phyloP scores from a whole-genome alignment of 2,113 vertebrate genomes.

The Miniopterus natalensis region DNA sequence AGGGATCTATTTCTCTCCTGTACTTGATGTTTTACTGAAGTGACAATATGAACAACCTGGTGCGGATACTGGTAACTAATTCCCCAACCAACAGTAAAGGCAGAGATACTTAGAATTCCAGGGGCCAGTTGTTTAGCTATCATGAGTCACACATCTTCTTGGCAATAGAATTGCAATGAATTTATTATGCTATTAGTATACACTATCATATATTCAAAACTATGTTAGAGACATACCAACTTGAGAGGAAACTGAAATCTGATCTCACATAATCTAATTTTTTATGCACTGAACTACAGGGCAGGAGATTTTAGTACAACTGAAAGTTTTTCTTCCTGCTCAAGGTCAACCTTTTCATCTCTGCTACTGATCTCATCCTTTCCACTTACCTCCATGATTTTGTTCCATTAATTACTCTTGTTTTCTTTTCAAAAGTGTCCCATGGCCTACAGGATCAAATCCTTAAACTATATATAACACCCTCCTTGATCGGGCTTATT shows the following conservation, averaged over 20 bases:
- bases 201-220: background rate
- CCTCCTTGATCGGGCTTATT: conserved; percentile 4
- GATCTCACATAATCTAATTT: conserved; percentile 24
- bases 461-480: conserved; percentile 35
- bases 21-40: conserved; percentile 39
- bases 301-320: conserved; percentile 23
- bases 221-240: background rate
- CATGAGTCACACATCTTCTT: background rate
- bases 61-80: background rate
- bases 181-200: conserved; percentile 33
- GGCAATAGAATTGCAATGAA: background rate
- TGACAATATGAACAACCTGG: background rate
- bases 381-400: background rate
- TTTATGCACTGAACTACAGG: background rate
- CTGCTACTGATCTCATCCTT: conserved; percentile 28
- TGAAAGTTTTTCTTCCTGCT: background rate
- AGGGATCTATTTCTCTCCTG: conserved; percentile 20
- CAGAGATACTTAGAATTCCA: conserved; percentile 21
- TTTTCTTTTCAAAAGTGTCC: conserved; percentile 25
- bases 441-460: background rate
- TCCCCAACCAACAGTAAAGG: background rate
- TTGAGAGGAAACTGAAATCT: background rate
- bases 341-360: conserved; percentile 34
- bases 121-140: conserved; percentile 21
- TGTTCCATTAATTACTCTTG: conserved; percentile 35